Conservation (phyloP, 2,113 vertebrate genomes). For the Climacteris rufus region DNA sequence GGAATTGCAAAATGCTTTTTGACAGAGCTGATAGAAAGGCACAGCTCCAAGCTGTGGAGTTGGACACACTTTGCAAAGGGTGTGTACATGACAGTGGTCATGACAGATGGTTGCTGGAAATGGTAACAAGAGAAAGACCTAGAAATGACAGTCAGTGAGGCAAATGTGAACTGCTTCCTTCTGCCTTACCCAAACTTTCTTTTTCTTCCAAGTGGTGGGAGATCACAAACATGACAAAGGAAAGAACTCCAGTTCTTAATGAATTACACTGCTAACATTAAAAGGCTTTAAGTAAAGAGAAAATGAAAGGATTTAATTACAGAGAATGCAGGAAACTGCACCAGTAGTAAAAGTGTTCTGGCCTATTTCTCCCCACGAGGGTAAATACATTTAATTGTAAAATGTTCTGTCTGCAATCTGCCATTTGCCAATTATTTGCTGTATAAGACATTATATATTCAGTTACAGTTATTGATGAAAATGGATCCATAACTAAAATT, state of each 20-base stretch:
- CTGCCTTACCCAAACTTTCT: not conserved
- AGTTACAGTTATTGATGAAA: not conserved
- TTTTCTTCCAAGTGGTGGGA: not conserved
- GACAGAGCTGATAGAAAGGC: not conserved
- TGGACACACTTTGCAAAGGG: not conserved
- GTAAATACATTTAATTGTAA: not conserved
- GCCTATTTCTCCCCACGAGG: not conserved
- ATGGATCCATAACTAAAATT: not conserved
- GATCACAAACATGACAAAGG: not conserved
- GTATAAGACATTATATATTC: not conserved
- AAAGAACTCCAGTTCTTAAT: not conserved
- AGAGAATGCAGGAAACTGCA: not conserved
- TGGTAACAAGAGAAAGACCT: not conserved
- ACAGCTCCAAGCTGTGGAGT: not conserved
- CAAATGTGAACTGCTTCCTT: not conserved
- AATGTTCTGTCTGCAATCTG: not conserved
- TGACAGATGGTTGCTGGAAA: conserved; percentile 38
- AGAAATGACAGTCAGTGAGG: not conserved
- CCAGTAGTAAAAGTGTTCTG: not conserved
- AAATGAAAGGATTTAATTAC: not conserved
- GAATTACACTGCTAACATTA: not conserved
- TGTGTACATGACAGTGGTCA: not conserved
- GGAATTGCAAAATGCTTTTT: not conserved
- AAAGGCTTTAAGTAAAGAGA: not conserved
- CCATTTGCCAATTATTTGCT: not conserved